Conservation (phyloP, 2,888 invertebrate species). For the Orthosia gracilis region DNA sequence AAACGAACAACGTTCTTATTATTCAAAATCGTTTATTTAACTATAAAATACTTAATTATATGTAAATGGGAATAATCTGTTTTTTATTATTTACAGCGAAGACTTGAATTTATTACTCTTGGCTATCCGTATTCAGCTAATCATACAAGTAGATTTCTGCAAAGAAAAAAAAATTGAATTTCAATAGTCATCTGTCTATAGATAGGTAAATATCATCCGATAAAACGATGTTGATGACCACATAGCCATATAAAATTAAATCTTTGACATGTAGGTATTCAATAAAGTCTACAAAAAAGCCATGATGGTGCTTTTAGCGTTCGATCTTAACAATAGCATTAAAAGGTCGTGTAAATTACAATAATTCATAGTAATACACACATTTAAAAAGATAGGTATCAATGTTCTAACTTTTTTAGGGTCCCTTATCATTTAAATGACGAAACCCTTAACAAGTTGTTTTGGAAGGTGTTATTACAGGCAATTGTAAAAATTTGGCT, state of each 20-base stretch:
- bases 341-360: constrained; percentile 36
- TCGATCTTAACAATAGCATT: constrained; percentile 22
- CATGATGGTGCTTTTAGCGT: constrained; percentile 35
- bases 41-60: no score
- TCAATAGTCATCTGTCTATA: not conserved
- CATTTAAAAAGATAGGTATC: constrained; percentile 10
- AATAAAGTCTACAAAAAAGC: constrained; percentile 17
- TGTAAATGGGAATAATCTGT: no score
- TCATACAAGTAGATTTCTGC: not conserved
- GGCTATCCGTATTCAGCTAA: not conserved
- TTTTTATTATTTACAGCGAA: no score
- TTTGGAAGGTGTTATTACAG: no score
- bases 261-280: constrained; percentile 15
- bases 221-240: not conserved
- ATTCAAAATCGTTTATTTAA: no score
- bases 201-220: not conserved
- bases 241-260: not conserved
- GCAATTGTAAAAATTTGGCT: no score
- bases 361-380: constrained; percentile 27
- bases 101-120: no score
- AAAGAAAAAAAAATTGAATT: not conserved
- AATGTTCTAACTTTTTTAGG: not conserved
- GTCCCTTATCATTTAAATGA: not conserved
- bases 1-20: no score
- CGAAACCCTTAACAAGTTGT: not conserved